Base-by-base conservation (phyloP, 2,113 vertebrate species). In the Guaruba guarouba region DNA sequence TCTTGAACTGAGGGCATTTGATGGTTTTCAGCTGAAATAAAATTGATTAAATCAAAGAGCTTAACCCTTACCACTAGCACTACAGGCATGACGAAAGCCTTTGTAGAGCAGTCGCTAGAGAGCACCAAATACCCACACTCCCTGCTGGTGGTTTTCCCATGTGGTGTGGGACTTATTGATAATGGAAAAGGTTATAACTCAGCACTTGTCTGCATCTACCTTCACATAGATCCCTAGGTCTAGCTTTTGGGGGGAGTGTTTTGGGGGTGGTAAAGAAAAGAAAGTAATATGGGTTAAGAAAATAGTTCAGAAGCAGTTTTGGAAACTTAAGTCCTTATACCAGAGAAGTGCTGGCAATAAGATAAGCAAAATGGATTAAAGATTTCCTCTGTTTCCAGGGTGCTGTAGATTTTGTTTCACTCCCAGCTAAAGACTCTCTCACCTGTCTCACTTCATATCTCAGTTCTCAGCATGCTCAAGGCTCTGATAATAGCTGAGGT, bases 111-210 rank as follows among this genome's bases (percentile, higher is more conserved):
- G 90, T 96, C 94, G 88, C 95, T 94, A 95, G 94, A 67, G 94
- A 92, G 96, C 93, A 94, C 87, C 87, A 95, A 63, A 95, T 54
- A 67, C 11, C 93, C 90, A 94, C 79, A 74, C 17, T 81, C 75
- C 33, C 41, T 71, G 25, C 81, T 43, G 44, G 52, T 68, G 48
- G 1, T 49, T 80, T 27, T 4, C 16, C 33, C 29, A 10, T 8
- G 39, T 44, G 49, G 16, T 13, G 2, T 23, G 43, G 62, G 49
- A 95, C 55, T 81, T 49, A 14, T 2, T 14, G 24, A 6, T 4
- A 5, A 1, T 25, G 49, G 70, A 37, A 67, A 84, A 86, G 16
- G 4, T 6, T 49, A 13, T 68, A 73, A 9, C 3, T 52, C 77
- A 9, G 10, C 14, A 11, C 19, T 54, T 8, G 3, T 24, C 63